A percentile compares a stretch with the other conserved stretches of the same genome.
phyloP scores from a whole-genome alignment of 2,888 invertebrate genomes.

The Agrotis clavis region DNA sequence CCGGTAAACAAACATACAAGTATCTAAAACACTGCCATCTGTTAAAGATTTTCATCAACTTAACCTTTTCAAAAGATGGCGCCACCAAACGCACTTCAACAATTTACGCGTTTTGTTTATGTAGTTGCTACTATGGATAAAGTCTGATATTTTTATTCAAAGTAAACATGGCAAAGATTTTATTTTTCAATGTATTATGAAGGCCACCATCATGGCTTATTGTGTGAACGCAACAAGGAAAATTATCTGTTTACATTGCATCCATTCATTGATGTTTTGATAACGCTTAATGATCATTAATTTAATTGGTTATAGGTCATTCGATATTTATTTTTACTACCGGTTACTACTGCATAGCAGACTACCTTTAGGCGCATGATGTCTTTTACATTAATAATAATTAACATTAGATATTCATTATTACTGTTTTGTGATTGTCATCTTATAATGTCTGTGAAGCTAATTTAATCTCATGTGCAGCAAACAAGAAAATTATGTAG shows the following conservation, averaged over 20 bases:
- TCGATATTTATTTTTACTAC: conserved; percentile 37
- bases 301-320: conserved; percentile 46
- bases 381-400: conserved; percentile 1
- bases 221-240: conserved; percentile 49
- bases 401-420: background rate
- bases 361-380: conserved; percentile 1
- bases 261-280: conserved; percentile 62
- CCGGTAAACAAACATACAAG: conserved; percentile 39
- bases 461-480: background rate
- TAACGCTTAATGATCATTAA: conserved; percentile 48
- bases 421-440: background rate
- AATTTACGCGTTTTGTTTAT: conserved; percentile 11
- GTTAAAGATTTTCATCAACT: conserved; percentile 1
- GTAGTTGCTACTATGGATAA: background rate
- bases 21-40: conserved; percentile 37
- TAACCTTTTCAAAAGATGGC: conserved; percentile 30
- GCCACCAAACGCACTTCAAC: conserved; percentile 8
- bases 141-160: background rate
- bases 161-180: conserved; percentile 19
- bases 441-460: background rate
- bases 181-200: conserved; percentile 4
- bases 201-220: conserved; percentile 21
- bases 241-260: conserved; percentile 55
- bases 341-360: background rate
- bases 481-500: background rate